Conservation (phyloP, 2,888 invertebrate genomes). For the Didymodactylos carnosus region DNA sequence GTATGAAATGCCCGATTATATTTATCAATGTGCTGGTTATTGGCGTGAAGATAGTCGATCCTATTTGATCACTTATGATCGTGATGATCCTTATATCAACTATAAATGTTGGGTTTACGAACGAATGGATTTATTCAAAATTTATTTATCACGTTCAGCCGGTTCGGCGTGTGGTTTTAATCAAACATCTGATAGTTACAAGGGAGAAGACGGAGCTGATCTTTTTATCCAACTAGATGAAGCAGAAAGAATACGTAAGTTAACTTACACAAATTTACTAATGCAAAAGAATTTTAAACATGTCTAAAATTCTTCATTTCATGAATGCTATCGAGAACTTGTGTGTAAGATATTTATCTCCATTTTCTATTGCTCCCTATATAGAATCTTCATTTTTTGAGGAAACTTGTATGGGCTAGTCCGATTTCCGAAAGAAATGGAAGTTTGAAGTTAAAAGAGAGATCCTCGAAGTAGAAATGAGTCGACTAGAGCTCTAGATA, state of each 20-base stretch:
- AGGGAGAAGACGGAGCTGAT: slow-evolving; percentile 72
- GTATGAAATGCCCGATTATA: slow-evolving; percentile 51
- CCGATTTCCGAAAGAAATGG: no score
- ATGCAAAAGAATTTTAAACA: background rate
- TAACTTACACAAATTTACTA: background rate
- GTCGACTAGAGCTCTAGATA: no score
- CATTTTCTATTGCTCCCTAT: no score
- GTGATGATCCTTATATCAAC: slow-evolving; percentile 76
- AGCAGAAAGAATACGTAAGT: slow-evolving; percentile 44
- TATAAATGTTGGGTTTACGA: slow-evolving; percentile 90
- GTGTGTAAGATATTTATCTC: no score
- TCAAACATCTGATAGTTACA: slow-evolving; percentile 71
- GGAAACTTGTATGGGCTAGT: no score
- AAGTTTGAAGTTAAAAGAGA: no score
- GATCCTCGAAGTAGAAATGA: no score
- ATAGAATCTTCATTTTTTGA: no score
- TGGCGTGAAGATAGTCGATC: slow-evolving; percentile 95
- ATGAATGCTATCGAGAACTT: no score
- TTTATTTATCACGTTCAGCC: slow-evolving; percentile 62
- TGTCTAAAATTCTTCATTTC: background rate
- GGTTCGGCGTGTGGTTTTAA: slow-evolving; percentile 72
- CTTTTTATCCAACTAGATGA: slow-evolving; percentile 64
- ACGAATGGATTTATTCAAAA: slow-evolving; percentile 68
- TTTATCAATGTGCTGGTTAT: slow-evolving; percentile 84
- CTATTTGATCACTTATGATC: slow-evolving; percentile 82